Conservation (phyloP, 2,113 vertebrate species). For the Megaceryle maxima region DNA sequence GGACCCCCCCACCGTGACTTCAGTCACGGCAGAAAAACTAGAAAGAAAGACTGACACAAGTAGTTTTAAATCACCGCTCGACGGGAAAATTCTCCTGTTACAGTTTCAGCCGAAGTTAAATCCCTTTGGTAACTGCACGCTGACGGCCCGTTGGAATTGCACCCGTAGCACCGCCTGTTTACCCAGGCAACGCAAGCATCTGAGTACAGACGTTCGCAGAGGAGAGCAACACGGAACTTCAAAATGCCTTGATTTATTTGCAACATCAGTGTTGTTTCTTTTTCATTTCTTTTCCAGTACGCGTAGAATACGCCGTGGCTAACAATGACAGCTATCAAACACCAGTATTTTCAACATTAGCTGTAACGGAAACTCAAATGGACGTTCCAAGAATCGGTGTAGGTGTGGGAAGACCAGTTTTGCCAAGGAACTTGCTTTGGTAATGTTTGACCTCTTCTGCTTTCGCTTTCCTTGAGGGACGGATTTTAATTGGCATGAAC, state of each 20-base stretch:
- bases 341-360: neutral
- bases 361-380: neutral
- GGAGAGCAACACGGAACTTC: neutral
- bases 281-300: neutral
- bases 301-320: neutral
- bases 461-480: neutral
- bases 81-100: neutral
- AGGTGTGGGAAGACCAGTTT: neutral
- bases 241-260: neutral
- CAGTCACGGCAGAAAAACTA: neutral
- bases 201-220: no score
- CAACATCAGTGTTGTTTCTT: neutral
- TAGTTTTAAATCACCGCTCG: fast-evolving
- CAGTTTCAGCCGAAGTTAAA: neutral
- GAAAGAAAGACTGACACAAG: neutral
- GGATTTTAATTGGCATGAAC: neutral
- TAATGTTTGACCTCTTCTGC: neutral
- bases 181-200: no score
- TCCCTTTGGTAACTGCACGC: neutral
- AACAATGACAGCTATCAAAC: neutral
- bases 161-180: fast-evolving
- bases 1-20: neutral
- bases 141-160: neutral
- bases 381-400: neutral
- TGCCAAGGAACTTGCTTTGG: neutral